Evolutionary conservation across 2,797 vertebrate species (phyloP).

Genomic region (Thalassophryne amazonica): DNA sequence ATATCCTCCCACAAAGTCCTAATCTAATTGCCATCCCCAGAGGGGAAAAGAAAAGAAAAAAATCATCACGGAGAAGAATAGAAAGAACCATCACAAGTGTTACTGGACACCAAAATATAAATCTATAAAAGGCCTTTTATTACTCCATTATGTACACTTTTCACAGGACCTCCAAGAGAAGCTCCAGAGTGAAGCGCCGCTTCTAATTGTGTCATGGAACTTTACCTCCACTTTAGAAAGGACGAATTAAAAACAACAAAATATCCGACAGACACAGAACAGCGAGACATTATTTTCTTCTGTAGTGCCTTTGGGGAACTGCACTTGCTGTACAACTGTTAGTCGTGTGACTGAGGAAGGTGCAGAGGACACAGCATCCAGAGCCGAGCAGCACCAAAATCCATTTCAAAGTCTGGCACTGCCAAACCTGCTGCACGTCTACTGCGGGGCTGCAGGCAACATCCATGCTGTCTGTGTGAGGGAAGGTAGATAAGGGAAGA

Average conservation of each 20-base stretch:
- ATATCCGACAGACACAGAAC: slow-evolving; percentile 69
- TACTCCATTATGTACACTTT: slow-evolving; percentile 95
- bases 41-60: slow-evolving; percentile 83
- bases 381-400: slow-evolving; percentile 30
- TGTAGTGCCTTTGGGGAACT: slow-evolving; percentile 67
- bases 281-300: slow-evolving; percentile 71
- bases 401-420: slow-evolving; percentile 54
- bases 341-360: slow-evolving; percentile 53
- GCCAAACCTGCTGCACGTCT: slow-evolving; percentile 57
- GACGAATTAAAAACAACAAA: slow-evolving; percentile 50
- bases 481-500: slow-evolving; percentile 62
- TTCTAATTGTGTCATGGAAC: slow-evolving; percentile 76
- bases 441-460: slow-evolving; percentile 59
- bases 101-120: slow-evolving; percentile 86
- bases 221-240: slow-evolving; percentile 70
- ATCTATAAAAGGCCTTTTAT: slow-evolving; percentile 87
- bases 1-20: slow-evolving; percentile 79
- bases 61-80: slow-evolving; percentile 86
- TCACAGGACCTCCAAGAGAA: slow-evolving; percentile 87
- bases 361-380: no score
- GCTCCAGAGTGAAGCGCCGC: slow-evolving; percentile 77
- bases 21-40: slow-evolving; percentile 83
- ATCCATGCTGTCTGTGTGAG: slow-evolving; percentile 72
- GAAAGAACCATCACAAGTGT: slow-evolving; percentile 84
- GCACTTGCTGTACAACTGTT: slow-evolving; percentile 65